Evolutionary conservation across 2,888 invertebrate genomes (phyloP).

Genomic region (Dysmachus trigonus): DNA sequence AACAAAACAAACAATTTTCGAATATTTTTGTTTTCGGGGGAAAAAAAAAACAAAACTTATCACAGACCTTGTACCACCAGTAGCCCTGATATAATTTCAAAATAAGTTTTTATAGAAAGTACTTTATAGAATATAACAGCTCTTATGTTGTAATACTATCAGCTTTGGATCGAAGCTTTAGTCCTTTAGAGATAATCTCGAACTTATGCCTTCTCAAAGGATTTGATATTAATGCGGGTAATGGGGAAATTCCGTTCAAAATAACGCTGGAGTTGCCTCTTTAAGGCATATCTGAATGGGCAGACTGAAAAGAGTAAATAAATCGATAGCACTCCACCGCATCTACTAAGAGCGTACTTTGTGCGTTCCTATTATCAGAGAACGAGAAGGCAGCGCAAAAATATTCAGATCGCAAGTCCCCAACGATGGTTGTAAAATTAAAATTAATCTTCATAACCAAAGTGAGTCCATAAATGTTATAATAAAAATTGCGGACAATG

Average conservation of each 20-base stretch:
- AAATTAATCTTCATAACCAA: neutral
- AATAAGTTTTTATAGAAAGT: neutral
- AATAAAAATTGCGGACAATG: neutral
- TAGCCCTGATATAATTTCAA: neutral
- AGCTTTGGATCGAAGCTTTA: neutral
- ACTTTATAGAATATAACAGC: neutral
- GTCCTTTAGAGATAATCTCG: slow-evolving; percentile 12
- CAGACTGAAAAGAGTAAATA: slow-evolving; percentile 1
- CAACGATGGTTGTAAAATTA: neutral
- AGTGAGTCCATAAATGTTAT: neutral
- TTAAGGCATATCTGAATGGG: slow-evolving; percentile 6
- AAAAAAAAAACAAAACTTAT: neutral
- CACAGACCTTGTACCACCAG: neutral
- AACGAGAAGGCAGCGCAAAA: neutral
- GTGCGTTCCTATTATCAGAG: neutral
- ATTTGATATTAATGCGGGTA: slow-evolving; percentile 16
- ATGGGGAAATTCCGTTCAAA: slow-evolving; percentile 16
- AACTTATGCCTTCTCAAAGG: neutral
- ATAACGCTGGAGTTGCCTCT: neutral
- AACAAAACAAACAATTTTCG: too few relatives aligned
- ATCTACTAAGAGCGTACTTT: neutral
- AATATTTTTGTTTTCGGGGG: too few relatives aligned
- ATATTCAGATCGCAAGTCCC: neutral
- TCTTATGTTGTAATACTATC: neutral
- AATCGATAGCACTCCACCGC: slow-evolving; percentile 13